Base-by-base conservation (phyloP, 1,140 invertebrate species). In the Drosophila yakuba region DNA sequence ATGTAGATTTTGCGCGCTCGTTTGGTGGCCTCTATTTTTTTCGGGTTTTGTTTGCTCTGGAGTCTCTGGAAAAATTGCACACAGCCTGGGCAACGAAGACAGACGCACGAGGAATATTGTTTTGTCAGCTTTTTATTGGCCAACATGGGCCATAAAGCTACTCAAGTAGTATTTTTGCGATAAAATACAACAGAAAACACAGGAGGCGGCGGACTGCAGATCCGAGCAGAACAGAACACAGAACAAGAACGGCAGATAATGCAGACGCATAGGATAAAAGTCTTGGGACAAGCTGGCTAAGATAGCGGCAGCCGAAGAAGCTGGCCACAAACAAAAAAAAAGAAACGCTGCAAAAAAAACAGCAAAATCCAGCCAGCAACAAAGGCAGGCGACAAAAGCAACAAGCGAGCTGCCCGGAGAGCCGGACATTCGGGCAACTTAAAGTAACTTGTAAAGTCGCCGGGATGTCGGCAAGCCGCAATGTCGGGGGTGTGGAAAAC, bases 131-230 rank as follows among this genome's bases (percentile, higher is more conserved):
- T 89, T 89, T 89, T 89, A 89, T 89, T 89, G 84, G 84, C 84
- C 84, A 72, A 89, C 84, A 89, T 89, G 80, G 73, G 80, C 77
- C 84, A 89, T 89, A 89, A 86, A 89, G 84, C 84, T 89, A 89
- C 84, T 89, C 84, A 89, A 89, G 84, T 89, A 89, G 84, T 89
- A 89, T 89, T 84, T 89, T 89, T 89, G 84, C 84, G 84, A 89
- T 89, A 89, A 89, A 89, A 89, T 89, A 89, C 84, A 89, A 89
- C 84, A 75, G 73, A 75, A 76, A 77, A 81, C 71, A 57, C 39
- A 62, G 39, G 50, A 57, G 72, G 60, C 58, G 38, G 43, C 57
- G 50, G 39, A 63, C 54, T 17, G 35, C 17, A 32, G 36, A 47
- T 28, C 45, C 58, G 47, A 38, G 25, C 39, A 20, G 52, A 48